These are phyloP conservation scores for Platypus cylindrus DNA, from an alignment of 2,888 invertebrate species.

Conservation along the genomic window DNA sequence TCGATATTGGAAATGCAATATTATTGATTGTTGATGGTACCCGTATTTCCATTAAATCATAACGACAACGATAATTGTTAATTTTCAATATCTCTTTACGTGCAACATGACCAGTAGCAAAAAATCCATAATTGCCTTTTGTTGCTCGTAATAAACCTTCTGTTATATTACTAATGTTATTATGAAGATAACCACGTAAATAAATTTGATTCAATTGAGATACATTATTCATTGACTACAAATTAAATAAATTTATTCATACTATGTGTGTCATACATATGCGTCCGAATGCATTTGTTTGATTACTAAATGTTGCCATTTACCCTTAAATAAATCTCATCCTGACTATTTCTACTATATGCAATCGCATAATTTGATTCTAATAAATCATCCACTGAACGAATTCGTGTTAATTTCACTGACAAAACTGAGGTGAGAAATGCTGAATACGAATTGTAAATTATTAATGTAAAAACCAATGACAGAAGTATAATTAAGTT, in stretches of 20 bases:
- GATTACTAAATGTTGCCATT: conserved; percentile 4
- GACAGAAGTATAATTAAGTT: conserved; percentile 45
- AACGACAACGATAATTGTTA: conserved; percentile 35
- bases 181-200: conserved; percentile 30
- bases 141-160: conserved; percentile 43
- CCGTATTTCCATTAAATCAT: conserved; percentile 44
- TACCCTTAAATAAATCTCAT: conserved; percentile 52
- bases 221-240: conserved; percentile 38
- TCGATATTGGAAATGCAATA: conserved; percentile 45
- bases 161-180: conserved; percentile 35
- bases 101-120: conserved; percentile 47
- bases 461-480: conserved; percentile 47
- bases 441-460: conserved; percentile 53
- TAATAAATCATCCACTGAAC: conserved; percentile 45
- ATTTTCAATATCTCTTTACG: conserved; percentile 37
- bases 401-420: conserved; percentile 42
- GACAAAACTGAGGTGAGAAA: conserved; percentile 55
- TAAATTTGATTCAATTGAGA: conserved; percentile 24
- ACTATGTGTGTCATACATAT: neutral
- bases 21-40: conserved; percentile 43
- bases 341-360: conserved; percentile 44
- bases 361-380: conserved; percentile 47
- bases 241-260: conserved; percentile 12
- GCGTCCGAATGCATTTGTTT: no score
- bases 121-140: conserved; percentile 47